Base-by-base conservation (phyloP, 2,888 invertebrate species). In the Oxystoma pomonae region DNA sequence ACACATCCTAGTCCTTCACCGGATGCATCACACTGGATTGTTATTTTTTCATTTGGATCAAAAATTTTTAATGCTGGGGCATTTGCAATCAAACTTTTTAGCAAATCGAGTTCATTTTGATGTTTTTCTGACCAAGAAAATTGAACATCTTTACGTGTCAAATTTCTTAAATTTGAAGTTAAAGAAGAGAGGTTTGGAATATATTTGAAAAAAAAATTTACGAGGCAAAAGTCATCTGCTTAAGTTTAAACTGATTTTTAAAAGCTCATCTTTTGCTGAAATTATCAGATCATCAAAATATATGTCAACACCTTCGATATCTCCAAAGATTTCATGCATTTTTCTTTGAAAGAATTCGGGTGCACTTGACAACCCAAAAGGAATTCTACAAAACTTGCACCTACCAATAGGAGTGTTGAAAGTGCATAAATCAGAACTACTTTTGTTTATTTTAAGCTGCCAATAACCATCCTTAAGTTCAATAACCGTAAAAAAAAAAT, bases 151-250 rank as follows among this genome's bases (percentile, higher is more conserved):
- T 35, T 35, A 7, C 12, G 3, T 35, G 35, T 35, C 35, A 35
- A 35, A 35, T 35, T 35, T 3, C 35, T 3, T 12, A 35, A 7
- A 35, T 35, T 35, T 16, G 63, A 55, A 21, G 65, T 19, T 67
- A 68, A 59, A 58, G 66, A 61, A 9, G 68, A 71, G 22, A 72
- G 19, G 20, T 65, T 70, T 12, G 68, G 68, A 16, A 72, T 52
- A 65, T 69, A 72, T 66, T 65, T 66, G 17, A 57, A 62, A 55
- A 67, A 55, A 66, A 62, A 71, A 57, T 65, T 70, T 17, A 61
- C 67, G 62, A 70, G 68, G n/a, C 71, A 63, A 53, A 67, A 60
- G n/a, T 72, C 7, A 20, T 69, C 65, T 20, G 17, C 56, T 65
- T 66, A 68, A 53, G 65, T 59, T 51, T 66, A 3, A 9, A 69